phyloP scores from a whole-genome alignment of 2,888 invertebrate genomes.

The Suillia variegata region DNA sequence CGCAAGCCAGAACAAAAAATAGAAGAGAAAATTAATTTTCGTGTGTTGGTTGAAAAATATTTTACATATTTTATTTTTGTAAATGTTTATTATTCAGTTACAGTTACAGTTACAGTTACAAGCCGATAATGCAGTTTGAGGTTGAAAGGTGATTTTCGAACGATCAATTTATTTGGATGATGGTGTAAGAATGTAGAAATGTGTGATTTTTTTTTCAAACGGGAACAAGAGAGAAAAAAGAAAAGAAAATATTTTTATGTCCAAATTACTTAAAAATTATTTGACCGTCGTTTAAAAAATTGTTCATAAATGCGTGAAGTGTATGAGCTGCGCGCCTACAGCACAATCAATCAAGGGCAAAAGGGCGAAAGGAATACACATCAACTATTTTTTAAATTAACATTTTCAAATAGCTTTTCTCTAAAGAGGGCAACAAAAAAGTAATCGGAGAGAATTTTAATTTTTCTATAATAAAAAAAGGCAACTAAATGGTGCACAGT shows the following conservation, averaged over 20 bases:
- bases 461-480: too few relatives aligned
- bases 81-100: too few relatives aligned
- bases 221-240: constrained; percentile 41
- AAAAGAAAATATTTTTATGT: constrained; percentile 43
- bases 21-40: constrained; percentile 2
- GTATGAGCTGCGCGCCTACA: too few relatives aligned
- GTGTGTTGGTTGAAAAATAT: not conserved
- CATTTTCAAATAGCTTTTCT: too few relatives aligned
- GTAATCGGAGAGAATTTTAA: too few relatives aligned
- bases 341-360: too few relatives aligned
- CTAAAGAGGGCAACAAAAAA: too few relatives aligned
- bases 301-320: constrained; percentile 1
- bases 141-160: not conserved
- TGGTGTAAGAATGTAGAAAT: constrained; percentile 25
- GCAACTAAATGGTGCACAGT: too few relatives aligned
- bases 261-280: constrained; percentile 43
- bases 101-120: not conserved
- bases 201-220: constrained; percentile 26
- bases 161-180: constrained; percentile 15
- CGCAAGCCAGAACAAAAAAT: constrained; percentile 14
- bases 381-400: too few relatives aligned
- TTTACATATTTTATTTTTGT: not conserved
- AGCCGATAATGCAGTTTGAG: not conserved
- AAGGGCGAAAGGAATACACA: too few relatives aligned
- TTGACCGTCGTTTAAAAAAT: constrained; percentile 20